Evolutionary conservation across 2,888 invertebrate genomes (phyloP).

Genomic region (Litoditis marina): DNA sequence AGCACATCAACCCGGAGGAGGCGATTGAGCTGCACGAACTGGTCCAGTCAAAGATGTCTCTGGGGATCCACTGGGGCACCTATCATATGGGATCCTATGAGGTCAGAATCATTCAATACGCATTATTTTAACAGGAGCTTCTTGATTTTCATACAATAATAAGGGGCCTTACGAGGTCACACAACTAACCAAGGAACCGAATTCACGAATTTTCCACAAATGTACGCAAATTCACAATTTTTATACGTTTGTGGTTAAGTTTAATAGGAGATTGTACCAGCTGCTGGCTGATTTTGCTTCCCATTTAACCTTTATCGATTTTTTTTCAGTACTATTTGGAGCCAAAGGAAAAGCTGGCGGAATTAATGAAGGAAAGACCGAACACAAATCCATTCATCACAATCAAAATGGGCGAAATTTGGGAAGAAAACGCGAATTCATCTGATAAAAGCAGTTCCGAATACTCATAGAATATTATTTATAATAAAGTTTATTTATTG

Average conservation of each 20-base stretch:
- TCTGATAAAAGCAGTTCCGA: neutral
- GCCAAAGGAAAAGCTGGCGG: slow-evolving; percentile 37
- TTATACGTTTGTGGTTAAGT: no score
- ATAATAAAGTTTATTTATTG: neutral
- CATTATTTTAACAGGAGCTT: no score
- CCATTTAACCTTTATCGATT: no score
- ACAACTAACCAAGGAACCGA: no score
- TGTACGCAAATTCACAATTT: no score
- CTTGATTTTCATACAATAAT: no score
- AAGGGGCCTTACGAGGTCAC: no score
- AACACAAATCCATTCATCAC: slow-evolving; percentile 26
- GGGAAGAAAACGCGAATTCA: slow-evolving; percentile 17
- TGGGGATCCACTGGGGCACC: slow-evolving; percentile 68
- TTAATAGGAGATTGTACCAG: no score
- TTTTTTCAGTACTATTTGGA: slow-evolving; percentile 51
- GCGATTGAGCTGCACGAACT: slow-evolving; percentile 66
- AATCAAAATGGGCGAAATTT: slow-evolving; percentile 30
- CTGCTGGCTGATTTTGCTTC: no score
- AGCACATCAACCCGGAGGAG: slow-evolving; percentile 66
- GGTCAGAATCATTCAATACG: no score
- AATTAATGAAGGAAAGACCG: slow-evolving; percentile 29
- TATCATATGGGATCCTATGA: slow-evolving; percentile 62
- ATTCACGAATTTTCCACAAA: no score
- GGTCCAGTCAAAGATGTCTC: slow-evolving; percentile 62
- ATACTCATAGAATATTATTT: neutral